Evolutionary conservation across 2,888 invertebrate species (phyloP).

Genomic region (Stenodera caucasica): DNA sequence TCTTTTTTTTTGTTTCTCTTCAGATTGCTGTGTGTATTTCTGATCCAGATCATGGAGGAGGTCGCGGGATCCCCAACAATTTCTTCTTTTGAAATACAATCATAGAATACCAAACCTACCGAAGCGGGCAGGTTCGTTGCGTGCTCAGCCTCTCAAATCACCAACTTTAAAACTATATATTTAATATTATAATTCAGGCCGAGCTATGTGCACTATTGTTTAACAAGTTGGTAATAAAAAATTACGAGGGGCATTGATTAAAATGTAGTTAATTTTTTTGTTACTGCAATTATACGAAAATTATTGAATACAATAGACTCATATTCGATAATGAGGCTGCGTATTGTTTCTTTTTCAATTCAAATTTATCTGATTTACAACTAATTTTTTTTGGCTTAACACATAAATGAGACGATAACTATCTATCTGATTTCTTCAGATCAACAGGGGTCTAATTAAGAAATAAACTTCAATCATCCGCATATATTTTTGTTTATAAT

Average conservation of each 20-base stretch:
- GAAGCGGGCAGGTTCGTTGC: slow-evolving; percentile 32
- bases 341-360: neutral
- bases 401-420: neutral
- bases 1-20: too few relatives aligned
- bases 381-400: neutral
- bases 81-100: slow-evolving; percentile 23
- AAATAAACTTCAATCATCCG: slow-evolving; percentile 32
- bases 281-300: too few relatives aligned
- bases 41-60: slow-evolving; percentile 41
- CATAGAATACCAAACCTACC: slow-evolving; percentile 36
- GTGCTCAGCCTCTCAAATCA: slow-evolving; percentile 42
- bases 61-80: slow-evolving; percentile 35
- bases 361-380: slow-evolving; percentile 1
- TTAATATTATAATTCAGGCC: slow-evolving; percentile 48
- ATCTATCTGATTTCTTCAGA: slow-evolving; percentile 25
- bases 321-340: slow-evolving; percentile 11
- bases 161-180: slow-evolving; percentile 30
- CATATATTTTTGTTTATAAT: slow-evolving; percentile 23
- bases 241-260: slow-evolving; percentile 32
- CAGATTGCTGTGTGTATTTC: neutral
- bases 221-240: slow-evolving; percentile 38
- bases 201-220: slow-evolving; percentile 49
- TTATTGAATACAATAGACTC: slow-evolving; percentile 25
- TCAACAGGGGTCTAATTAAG: slow-evolving; percentile 33
- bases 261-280: neutral